Evolutionary conservation across 1,140 invertebrate species (phyloP).

Genomic region (Cotesia typhae): DNA sequence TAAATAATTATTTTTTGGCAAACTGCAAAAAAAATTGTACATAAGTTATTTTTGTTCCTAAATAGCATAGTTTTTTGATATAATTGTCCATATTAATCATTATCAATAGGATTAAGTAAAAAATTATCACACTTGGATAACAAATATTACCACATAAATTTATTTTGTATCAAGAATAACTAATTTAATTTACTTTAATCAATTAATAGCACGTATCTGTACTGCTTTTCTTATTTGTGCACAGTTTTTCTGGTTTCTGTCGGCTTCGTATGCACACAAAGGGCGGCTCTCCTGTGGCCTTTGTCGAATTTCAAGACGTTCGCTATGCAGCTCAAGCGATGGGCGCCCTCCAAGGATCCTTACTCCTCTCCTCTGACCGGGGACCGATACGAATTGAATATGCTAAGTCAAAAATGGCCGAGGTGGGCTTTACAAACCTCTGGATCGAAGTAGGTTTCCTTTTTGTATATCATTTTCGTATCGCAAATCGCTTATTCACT

Average conservation of each 20-base stretch:
- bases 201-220: slow-evolving; percentile 53
- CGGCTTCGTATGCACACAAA: slow-evolving; percentile 97
- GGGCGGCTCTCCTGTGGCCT: slow-evolving; percentile 90
- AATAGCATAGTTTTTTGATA: no score
- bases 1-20: no score
- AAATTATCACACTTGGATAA: no score
- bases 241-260: slow-evolving; percentile 95
- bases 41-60: no score
- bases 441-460: slow-evolving; percentile 66
- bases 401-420: slow-evolving; percentile 96
- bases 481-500: slow-evolving; percentile 5
- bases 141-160: no score
- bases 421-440: slow-evolving; percentile 72
- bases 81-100: no score
- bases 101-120: no score
- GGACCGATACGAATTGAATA: slow-evolving; percentile 98
- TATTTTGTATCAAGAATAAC: neutral
- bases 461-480: slow-evolving; percentile 42
- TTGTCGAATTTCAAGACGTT: slow-evolving; percentile 96
- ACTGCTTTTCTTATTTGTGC: slow-evolving; percentile 69
- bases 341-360: slow-evolving; percentile 91
- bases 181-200: neutral
- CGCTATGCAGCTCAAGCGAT: slow-evolving; percentile 89
- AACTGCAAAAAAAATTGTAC: no score
- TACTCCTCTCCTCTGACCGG: slow-evolving; percentile 92